A percentile compares a stretch with the other conserved stretches of the same genome.
Evolutionary conservation across 2,888 invertebrate species (phyloP).

Genomic region (Amblyjoppa proteus): DNA sequence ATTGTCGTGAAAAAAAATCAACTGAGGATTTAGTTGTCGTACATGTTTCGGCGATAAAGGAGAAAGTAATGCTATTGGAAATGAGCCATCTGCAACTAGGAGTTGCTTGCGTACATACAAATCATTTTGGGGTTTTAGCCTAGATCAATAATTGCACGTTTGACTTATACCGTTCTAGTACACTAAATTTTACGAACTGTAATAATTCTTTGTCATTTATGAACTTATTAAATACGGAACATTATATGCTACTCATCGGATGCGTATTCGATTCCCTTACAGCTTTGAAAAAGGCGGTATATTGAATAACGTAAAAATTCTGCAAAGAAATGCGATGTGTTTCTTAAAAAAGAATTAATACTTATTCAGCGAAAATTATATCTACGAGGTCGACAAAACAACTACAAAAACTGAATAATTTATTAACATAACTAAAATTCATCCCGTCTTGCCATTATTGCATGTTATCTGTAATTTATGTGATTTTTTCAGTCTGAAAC

Average conservation of each 20-base stretch:
- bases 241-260: not conserved
- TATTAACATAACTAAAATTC: too few species aligned
- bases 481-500: too few species aligned
- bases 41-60: conserved; percentile 30
- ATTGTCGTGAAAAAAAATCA: conserved; percentile 22
- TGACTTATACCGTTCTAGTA: not conserved
- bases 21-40: conserved; percentile 31
- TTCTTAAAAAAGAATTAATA: not conserved
- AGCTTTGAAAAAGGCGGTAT: too few species aligned
- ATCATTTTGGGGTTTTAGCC: conserved; percentile 19
- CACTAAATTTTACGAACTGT: not conserved
- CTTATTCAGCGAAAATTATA: not conserved
- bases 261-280: not conserved
- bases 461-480: too few species aligned
- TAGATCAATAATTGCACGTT: conserved; percentile 6
- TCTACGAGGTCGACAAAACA: too few species aligned
- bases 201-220: not conserved
- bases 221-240: not conserved
- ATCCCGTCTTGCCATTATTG: too few species aligned
- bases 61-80: conserved; percentile 25
- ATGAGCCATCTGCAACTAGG: conserved; percentile 17
- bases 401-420: too few species aligned
- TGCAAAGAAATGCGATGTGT: not conserved
- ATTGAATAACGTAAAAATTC: not conserved
- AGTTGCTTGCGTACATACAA: conserved; percentile 27